A percentile compares a stretch with the other conserved stretches of the same genome.
Evolutionary conservation across 2,797 vertebrate genomes (phyloP).

Genomic region (Ambastaia sidthimunki): DNA sequence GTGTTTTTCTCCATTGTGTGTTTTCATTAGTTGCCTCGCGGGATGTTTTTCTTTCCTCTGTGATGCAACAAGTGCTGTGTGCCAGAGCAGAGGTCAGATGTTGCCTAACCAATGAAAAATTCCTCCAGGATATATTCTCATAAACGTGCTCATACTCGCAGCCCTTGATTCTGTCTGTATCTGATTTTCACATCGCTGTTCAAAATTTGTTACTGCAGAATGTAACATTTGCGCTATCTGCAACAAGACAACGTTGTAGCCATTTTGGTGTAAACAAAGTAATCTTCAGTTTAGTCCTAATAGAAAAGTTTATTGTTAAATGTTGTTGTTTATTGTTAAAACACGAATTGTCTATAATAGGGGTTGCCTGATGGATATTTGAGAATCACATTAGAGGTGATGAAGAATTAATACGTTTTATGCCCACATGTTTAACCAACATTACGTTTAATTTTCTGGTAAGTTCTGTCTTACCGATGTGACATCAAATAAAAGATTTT

Average conservation of each 20-base stretch:
- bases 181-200: conserved; percentile 15
- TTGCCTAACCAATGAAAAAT: conserved; percentile 36
- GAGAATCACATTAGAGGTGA: not conserved
- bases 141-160: conserved; percentile 2
- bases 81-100: conserved; percentile 38
- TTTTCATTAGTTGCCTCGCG: not conserved
- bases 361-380: not conserved
- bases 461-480: not conserved
- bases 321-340: too few relatives aligned
- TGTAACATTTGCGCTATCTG: not conserved
- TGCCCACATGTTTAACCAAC: too few relatives aligned
- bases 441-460: not conserved
- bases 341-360: too few relatives aligned
- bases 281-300: too few relatives aligned
- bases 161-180: conserved; percentile 9
- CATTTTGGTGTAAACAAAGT: conserved; percentile 1
- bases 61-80: conserved; percentile 37
- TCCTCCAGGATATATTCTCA: conserved; percentile 7
- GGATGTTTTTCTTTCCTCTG: conserved; percentile 17
- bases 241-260: not conserved
- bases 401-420: too few relatives aligned
- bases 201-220: not conserved
- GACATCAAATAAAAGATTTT: not conserved
- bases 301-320: too few relatives aligned
- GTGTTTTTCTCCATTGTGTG: not conserved